Conservation (phyloP, 2,888 invertebrate genomes). For the Boloria euphrosyne region DNA sequence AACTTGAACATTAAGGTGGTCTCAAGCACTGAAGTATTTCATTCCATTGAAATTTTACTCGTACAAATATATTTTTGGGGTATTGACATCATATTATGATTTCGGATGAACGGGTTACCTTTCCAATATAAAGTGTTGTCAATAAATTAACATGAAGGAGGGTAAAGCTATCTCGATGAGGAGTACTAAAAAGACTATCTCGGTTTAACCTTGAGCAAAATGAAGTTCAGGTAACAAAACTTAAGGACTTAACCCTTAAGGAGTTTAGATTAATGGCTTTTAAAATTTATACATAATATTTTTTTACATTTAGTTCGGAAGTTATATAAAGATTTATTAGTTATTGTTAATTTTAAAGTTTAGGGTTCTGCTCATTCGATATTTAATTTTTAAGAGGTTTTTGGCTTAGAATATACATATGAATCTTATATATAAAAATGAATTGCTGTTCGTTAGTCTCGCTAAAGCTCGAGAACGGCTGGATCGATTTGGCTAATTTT, state of each 20-base stretch:
- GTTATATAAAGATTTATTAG: background rate
- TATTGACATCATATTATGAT: slow-evolving; percentile 17
- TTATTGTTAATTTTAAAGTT: background rate
- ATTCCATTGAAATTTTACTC: slow-evolving; percentile 3
- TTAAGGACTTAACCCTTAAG: slow-evolving; percentile 2
- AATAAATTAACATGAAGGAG: slow-evolving; percentile 37
- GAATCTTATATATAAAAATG: no score
- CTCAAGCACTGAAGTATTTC: no score
- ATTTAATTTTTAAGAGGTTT: no score
- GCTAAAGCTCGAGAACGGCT: no score
- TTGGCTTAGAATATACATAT: no score
- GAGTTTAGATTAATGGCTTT: slow-evolving; percentile 16
- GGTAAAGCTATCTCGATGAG: slow-evolving; percentile 32
- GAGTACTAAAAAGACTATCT: slow-evolving; percentile 23
- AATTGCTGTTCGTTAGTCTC: no score
- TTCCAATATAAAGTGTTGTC: slow-evolving; percentile 25
- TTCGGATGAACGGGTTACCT: slow-evolving; percentile 19
- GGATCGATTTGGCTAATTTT: no score
- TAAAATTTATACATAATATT: background rate
- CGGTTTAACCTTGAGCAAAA: slow-evolving; percentile 27
- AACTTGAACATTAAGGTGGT: no score
- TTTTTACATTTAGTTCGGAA: no score
- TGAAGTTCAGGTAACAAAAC: slow-evolving; percentile 29
- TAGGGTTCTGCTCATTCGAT: no score
- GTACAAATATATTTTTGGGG: slow-evolving; percentile 2